A percentile compares a stretch with the other conserved stretches of the same genome.
Conservation (phyloP, 2,888 invertebrate genomes). For the Ophraella communa region DNA sequence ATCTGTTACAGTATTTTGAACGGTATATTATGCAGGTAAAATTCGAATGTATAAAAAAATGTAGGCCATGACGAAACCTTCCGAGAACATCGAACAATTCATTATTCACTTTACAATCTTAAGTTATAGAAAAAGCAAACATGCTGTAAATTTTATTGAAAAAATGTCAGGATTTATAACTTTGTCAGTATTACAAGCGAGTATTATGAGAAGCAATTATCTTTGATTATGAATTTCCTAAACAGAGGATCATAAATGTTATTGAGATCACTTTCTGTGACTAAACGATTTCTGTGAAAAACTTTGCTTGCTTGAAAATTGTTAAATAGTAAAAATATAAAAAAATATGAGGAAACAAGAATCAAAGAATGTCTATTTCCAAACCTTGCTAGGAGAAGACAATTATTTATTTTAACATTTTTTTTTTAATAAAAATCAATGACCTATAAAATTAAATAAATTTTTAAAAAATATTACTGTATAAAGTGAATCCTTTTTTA, state of each 20-base stretch:
- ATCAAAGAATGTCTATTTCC: too few relatives aligned
- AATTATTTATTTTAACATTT: neutral
- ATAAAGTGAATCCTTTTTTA: too few relatives aligned
- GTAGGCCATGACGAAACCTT: slow-evolving; percentile 45
- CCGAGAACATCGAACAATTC: slow-evolving; percentile 45
- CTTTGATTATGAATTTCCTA: slow-evolving; percentile 20
- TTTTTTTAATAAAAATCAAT: too few relatives aligned
- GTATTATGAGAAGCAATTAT: slow-evolving; percentile 14
- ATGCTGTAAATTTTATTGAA: slow-evolving; percentile 36
- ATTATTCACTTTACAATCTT: slow-evolving; percentile 40
- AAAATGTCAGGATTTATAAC: slow-evolving; percentile 28
- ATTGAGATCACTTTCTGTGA: slow-evolving; percentile 5
- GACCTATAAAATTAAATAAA: too few relatives aligned
- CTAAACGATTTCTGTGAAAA: slow-evolving; percentile 2
- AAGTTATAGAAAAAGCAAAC: slow-evolving; percentile 33
- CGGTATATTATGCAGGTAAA: slow-evolving; percentile 34
- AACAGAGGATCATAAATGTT: slow-evolving; percentile 19
- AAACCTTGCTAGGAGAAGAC: too few relatives aligned
- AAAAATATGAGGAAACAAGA: too few relatives aligned
- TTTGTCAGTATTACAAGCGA: slow-evolving; percentile 23
- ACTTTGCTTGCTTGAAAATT: neutral
- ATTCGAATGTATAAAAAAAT: slow-evolving; percentile 43
- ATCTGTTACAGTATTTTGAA: slow-evolving; percentile 33
- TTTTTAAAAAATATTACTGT: too few relatives aligned
- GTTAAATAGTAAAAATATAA: neutral